phyloP scores from a whole-genome alignment of 1,140 invertebrate species.

The Tribolium castaneum region DNA sequence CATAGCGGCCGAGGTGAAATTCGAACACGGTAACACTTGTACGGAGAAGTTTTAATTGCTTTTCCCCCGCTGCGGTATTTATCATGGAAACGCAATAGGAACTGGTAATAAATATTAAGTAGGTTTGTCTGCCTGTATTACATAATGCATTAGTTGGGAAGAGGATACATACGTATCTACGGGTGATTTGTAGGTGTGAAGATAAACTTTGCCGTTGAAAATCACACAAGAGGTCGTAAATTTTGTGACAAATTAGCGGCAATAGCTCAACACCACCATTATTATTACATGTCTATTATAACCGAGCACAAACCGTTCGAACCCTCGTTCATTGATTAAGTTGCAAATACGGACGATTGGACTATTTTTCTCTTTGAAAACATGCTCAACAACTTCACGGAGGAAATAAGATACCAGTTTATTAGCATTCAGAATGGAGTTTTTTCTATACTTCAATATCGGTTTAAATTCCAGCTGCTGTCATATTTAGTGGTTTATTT shows the following conservation, averaged over 20 bases:
- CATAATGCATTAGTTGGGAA: slow-evolving; percentile 45
- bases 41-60: slow-evolving; percentile 43
- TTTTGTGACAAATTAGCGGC: slow-evolving; percentile 20
- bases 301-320: too few relatives aligned
- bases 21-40: slow-evolving; percentile 32
- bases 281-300: not conserved
- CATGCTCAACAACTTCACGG: too few relatives aligned
- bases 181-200: slow-evolving; percentile 42
- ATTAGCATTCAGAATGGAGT: too few relatives aligned
- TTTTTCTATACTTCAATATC: too few relatives aligned
- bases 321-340: too few relatives aligned
- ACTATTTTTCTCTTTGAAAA: too few relatives aligned
- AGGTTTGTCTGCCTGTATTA: slow-evolving; percentile 40
- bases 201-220: slow-evolving; percentile 25
- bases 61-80: slow-evolving; percentile 41
- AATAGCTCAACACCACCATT: not conserved
- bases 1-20: slow-evolving; percentile 12
- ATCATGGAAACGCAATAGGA: slow-evolving; percentile 45
- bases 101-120: slow-evolving; percentile 46
- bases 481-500: slow-evolving; percentile 14
- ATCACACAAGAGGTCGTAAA: slow-evolving; percentile 32
- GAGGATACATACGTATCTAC: slow-evolving; percentile 36
- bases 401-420: too few relatives aligned
- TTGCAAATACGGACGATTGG: too few relatives aligned
- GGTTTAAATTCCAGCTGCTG: too few relatives aligned